phyloP scores from a whole-genome alignment of 2,888 invertebrate species.

The Cataglyphis cursor region DNA sequence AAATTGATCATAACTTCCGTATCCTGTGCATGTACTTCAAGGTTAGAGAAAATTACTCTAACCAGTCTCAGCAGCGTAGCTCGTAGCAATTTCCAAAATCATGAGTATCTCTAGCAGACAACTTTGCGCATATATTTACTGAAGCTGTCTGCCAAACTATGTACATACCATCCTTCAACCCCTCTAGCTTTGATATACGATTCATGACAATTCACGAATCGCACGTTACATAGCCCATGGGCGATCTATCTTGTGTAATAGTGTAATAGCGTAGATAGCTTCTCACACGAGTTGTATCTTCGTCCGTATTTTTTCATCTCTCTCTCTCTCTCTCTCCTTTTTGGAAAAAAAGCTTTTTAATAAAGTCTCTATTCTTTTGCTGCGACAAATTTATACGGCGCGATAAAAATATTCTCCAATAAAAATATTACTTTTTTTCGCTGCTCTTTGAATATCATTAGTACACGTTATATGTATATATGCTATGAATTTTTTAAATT shows the following conservation, averaged over 20 bases:
- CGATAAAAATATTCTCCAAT: background rate
- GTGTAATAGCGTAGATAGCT: slow-evolving; percentile 41
- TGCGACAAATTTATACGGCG: background rate
- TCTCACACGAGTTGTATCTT: background rate
- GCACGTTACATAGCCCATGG: slow-evolving; percentile 80
- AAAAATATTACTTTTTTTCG: background rate
- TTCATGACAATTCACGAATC: slow-evolving; percentile 78
- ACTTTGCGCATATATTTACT: slow-evolving; percentile 81
- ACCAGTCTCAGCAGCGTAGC: slow-evolving; percentile 60
- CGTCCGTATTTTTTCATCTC: background rate
- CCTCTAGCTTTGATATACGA: slow-evolving; percentile 77
- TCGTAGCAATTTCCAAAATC: slow-evolving; percentile 75
- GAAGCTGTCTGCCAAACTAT: slow-evolving; percentile 76
- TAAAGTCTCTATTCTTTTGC: slow-evolving; percentile 29
- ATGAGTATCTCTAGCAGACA: slow-evolving; percentile 62
- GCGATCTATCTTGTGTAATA: slow-evolving; percentile 64
- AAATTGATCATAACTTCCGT: slow-evolving; percentile 62
- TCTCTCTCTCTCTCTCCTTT: background rate
- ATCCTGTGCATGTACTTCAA: slow-evolving; percentile 48
- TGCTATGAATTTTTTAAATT: background rate
- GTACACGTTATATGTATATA: background rate
- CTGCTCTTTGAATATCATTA: background rate
- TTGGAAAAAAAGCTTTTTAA: slow-evolving; percentile 8
- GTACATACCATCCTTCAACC: slow-evolving; percentile 65
- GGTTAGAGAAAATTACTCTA: slow-evolving; percentile 61